phyloP scores from a whole-genome alignment of 2,888 invertebrate species.

The Drosophila meridionalis region DNA sequence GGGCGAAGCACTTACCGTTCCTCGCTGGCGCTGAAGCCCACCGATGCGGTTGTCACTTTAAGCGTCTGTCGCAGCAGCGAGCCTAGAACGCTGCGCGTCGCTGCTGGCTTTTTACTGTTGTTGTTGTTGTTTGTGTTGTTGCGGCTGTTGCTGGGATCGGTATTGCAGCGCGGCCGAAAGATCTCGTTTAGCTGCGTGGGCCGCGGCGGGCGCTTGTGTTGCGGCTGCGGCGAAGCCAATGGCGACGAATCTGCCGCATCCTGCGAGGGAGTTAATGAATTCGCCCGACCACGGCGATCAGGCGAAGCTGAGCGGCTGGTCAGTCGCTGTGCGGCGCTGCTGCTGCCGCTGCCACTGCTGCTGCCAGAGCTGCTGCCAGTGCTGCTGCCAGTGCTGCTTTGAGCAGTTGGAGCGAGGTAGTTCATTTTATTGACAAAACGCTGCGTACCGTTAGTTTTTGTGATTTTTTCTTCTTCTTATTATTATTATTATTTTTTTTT shows the following conservation, averaged over 20 bases:
- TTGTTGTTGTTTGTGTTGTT: slow-evolving; percentile 8
- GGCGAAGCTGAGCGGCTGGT: slow-evolving; percentile 52
- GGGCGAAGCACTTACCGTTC: slow-evolving; percentile 65
- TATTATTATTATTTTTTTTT: too few species aligned
- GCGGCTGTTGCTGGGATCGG: slow-evolving; percentile 59
- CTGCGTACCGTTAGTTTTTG: background rate
- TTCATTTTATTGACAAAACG: slow-evolving; percentile 41
- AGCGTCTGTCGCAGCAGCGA: slow-evolving; percentile 76
- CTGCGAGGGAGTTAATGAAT: slow-evolving; percentile 47
- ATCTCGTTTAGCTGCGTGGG: slow-evolving; percentile 59
- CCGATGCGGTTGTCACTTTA: slow-evolving; percentile 74
- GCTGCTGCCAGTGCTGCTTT: background rate
- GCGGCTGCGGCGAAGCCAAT: slow-evolving; percentile 28
- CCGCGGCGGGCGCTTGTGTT: slow-evolving; percentile 47
- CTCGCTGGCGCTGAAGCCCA: slow-evolving; percentile 66
- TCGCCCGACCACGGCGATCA: slow-evolving; percentile 41
- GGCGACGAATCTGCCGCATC: slow-evolving; percentile 21
- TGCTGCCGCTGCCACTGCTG: background rate
- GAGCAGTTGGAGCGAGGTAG: slow-evolving; percentile 33
- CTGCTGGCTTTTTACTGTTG: slow-evolving; percentile 22
- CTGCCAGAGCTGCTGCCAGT: background rate
- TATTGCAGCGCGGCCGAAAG: slow-evolving; percentile 71
- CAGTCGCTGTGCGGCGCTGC: slow-evolving; percentile 7
- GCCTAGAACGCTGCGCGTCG: slow-evolving; percentile 55
- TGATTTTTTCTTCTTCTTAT: background rate